Conservation (phyloP, 2,888 invertebrate species). For the Cryptocephalus moraei region DNA sequence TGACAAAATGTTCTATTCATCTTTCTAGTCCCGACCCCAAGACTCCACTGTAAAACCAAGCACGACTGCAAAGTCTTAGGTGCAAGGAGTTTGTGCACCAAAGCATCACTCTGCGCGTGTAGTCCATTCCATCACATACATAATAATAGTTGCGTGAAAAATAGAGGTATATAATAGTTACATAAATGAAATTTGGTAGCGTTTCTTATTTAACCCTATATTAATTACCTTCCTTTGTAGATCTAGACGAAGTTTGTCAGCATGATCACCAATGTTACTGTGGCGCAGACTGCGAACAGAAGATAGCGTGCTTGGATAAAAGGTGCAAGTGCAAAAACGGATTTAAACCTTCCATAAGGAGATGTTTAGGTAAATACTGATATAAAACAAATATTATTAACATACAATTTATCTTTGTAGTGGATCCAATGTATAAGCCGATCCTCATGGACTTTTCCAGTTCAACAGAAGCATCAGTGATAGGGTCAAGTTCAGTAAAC, state of each 20-base stretch:
- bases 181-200: not conserved
- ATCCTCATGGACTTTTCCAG: too few relatives aligned
- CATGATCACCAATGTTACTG: conserved; percentile 29
- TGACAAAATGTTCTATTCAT: conserved; percentile 2
- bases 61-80: conserved; percentile 24
- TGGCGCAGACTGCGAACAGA: conserved; percentile 27
- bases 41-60: conserved; percentile 17
- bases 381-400: not conserved
- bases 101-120: conserved; percentile 24
- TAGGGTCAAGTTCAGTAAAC: too few relatives aligned
- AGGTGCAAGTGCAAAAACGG: conserved; percentile 26
- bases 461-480: too few relatives aligned
- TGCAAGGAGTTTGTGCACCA: conserved; percentile 24
- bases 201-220: not conserved
- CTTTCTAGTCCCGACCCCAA: conserved; percentile 17
- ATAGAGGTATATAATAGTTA: conserved; percentile 19
- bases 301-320: conserved; percentile 26
- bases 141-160: conserved; percentile 28
- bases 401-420: too few relatives aligned
- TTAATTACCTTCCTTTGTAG: conserved; percentile 14
- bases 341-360: conserved; percentile 21
- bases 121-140: conserved; percentile 28
- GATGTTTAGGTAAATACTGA: conserved; percentile 22
- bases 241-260: conserved; percentile 27
- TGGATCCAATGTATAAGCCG: too few relatives aligned